These are phyloP conservation scores for Chrysemys picta DNA, from an alignment of 2,113 vertebrate species.

Conservation along the genomic window DNA sequence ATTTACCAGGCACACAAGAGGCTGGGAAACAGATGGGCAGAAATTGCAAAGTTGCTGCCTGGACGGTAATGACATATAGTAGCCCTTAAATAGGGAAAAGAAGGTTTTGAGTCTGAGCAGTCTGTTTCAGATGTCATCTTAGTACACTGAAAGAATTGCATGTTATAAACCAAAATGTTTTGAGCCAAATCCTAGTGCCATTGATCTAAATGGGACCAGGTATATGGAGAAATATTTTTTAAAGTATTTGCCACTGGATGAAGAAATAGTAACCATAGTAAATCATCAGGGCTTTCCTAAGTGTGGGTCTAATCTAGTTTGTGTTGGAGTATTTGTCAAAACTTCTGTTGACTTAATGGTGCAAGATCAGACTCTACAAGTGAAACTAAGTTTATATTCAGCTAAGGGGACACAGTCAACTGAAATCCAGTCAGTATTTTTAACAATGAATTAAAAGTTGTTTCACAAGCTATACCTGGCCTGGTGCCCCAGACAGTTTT, in stretches of 20 bases:
- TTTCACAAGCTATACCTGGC: background rate
- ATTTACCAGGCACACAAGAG: constrained; percentile 99
- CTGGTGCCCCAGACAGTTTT: background rate
- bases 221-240: constrained; percentile 24
- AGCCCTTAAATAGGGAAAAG: constrained; percentile 55
- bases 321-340: background rate
- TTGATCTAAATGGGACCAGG: background rate
- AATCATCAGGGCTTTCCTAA: background rate
- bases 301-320: background rate
- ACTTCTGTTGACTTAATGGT: background rate
- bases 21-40: constrained; percentile 99
- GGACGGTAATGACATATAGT: constrained; percentile 88
- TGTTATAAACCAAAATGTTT: background rate
- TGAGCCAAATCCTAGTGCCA: constrained; percentile 25
- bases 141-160: constrained; percentile 3
- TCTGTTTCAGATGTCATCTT: constrained; percentile 23
- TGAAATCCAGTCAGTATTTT: background rate
- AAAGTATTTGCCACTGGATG: background rate
- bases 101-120: constrained; percentile 47
- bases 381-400: background rate
- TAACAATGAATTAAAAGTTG: background rate
- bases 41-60: constrained; percentile 98
- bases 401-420: background rate
- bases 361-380: background rate
- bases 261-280: background rate